phyloP scores from a whole-genome alignment of 2,888 invertebrate genomes.

The Eurytoma adleriae region DNA sequence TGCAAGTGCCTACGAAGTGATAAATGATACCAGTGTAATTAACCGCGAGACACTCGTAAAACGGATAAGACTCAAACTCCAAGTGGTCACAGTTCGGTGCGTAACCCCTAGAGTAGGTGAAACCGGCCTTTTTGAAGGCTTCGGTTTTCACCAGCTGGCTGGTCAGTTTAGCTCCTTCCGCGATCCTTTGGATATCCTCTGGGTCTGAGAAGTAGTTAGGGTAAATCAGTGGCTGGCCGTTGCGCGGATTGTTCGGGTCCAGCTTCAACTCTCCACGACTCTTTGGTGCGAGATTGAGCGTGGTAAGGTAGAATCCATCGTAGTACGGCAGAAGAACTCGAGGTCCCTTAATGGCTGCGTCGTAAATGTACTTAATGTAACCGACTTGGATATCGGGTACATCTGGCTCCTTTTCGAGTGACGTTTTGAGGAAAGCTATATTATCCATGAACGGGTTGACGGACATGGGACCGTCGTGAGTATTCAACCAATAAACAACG shows the following conservation, averaged over 20 bases:
- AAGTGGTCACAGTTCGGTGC: conserved; percentile 75
- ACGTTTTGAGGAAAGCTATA: conserved; percentile 81
- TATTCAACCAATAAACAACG: conserved; percentile 76
- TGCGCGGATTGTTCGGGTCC: conserved; percentile 51
- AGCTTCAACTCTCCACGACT: conserved; percentile 58
- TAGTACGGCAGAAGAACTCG: conserved; percentile 53
- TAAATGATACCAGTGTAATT: conserved; percentile 7
- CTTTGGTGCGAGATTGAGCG: conserved; percentile 53
- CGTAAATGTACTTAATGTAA: conserved; percentile 17
- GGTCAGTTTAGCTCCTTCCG: conserved; percentile 26
- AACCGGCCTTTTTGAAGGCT: conserved; percentile 35
- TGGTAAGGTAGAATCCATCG: conserved; percentile 45
- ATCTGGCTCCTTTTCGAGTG: conserved; percentile 75
- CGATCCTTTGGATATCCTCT: conserved; percentile 20
- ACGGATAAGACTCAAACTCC: conserved; percentile 25
- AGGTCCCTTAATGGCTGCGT: not conserved
- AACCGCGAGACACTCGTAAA: conserved; percentile 43
- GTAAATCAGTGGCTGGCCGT: conserved; percentile 39
- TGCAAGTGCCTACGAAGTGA: conserved; percentile 72
- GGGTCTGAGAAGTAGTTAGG: conserved; percentile 37
- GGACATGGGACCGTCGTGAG: conserved; percentile 76
- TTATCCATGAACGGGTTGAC: conserved; percentile 74
- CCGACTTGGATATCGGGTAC: conserved; percentile 83
- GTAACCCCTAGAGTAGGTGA: conserved; percentile 79
- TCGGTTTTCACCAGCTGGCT: conserved; percentile 21